phyloP scores from a whole-genome alignment of 2,888 invertebrate species.

The Hofmannophila pseudospretella region DNA sequence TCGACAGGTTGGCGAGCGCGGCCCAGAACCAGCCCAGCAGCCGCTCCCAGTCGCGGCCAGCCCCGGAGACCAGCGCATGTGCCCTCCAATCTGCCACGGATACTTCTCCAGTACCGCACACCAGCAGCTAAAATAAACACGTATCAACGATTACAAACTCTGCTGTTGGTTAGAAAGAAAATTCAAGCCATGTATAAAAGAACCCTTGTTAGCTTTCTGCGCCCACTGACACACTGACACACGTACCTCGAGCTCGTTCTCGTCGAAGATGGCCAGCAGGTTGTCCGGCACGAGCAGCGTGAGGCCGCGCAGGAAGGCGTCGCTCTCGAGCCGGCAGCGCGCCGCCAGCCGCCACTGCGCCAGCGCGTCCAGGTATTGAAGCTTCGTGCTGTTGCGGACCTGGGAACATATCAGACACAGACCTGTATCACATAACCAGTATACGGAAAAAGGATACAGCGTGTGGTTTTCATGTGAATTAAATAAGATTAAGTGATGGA shows the following conservation, averaged over 20 bases:
- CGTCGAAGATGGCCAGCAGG: slow-evolving; percentile 95
- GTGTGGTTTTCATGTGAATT: too few species aligned
- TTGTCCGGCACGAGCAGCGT: slow-evolving; percentile 95
- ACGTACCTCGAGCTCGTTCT: slow-evolving; percentile 97
- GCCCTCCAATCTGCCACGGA: slow-evolving; percentile 93
- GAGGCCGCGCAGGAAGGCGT: slow-evolving; percentile 92
- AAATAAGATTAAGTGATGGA: too few species aligned
- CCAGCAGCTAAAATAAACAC: slow-evolving; percentile 91
- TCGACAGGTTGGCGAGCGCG: slow-evolving; percentile 91
- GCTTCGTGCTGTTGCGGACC: slow-evolving; percentile 86
- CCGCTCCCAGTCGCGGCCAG: slow-evolving; percentile 83
- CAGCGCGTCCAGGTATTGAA: slow-evolving; percentile 91
- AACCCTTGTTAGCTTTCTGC: too few species aligned
- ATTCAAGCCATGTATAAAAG: too few species aligned
- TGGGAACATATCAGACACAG: slow-evolving; percentile 30
- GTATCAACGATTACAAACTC: too few species aligned
- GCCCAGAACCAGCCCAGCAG: slow-evolving; percentile 89
- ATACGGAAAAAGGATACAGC: too few species aligned
- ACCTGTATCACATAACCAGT: too few species aligned
- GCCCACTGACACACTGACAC: too few species aligned
- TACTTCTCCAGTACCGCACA: slow-evolving; percentile 96
- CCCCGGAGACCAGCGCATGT: slow-evolving; percentile 92
- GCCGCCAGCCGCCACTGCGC: slow-evolving; percentile 93
- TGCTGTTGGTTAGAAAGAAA: too few species aligned
- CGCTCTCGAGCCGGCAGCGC: slow-evolving; percentile 89